Conservation (phyloP, 2,888 invertebrate species). For the Alloplasta piceator region DNA sequence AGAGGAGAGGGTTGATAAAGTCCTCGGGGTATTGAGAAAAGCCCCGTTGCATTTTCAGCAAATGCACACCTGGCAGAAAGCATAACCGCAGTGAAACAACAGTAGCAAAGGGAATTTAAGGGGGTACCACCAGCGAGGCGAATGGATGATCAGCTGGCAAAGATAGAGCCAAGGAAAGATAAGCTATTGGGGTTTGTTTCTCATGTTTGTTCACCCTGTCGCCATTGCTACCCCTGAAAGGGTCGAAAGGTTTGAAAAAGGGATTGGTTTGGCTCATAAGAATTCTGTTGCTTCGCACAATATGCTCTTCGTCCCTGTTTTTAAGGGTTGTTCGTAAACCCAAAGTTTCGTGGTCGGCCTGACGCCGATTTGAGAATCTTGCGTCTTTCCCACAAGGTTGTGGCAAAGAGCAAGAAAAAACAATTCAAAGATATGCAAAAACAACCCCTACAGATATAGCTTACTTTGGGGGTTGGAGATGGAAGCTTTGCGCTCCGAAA, state of each 20-base stretch:
- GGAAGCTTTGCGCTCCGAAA: constrained; percentile 13
- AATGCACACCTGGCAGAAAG: constrained; percentile 56
- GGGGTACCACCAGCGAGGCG: constrained; percentile 26
- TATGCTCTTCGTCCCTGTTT: background rate
- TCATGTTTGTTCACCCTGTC: constrained; percentile 12
- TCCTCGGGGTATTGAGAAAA: constrained; percentile 2
- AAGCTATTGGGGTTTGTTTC: constrained; percentile 31
- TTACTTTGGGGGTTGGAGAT: background rate
- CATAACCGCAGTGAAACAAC: background rate
- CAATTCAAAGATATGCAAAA: constrained; percentile 15
- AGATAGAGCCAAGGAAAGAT: background rate
- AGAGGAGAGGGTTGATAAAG: constrained; percentile 6
- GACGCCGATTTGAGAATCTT: constrained; percentile 31
- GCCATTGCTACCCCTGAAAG: background rate
- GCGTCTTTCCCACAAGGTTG: constrained; percentile 19
- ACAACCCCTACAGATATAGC: constrained; percentile 16
- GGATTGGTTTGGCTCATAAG: no score
- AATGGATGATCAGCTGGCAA: constrained; percentile 48
- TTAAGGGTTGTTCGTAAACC: constrained; percentile 54
- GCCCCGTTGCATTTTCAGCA: constrained; percentile 36
- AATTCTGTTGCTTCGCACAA: no score
- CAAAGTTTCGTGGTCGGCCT: constrained; percentile 53
- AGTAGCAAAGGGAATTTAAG: constrained; percentile 23
- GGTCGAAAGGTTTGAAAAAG: background rate
- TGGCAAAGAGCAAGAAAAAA: background rate